Evolutionary conservation across 2,888 invertebrate genomes (phyloP), one percentile per base, ranked within the genome.

Genomic region (Callimorpha dominula): DNA sequence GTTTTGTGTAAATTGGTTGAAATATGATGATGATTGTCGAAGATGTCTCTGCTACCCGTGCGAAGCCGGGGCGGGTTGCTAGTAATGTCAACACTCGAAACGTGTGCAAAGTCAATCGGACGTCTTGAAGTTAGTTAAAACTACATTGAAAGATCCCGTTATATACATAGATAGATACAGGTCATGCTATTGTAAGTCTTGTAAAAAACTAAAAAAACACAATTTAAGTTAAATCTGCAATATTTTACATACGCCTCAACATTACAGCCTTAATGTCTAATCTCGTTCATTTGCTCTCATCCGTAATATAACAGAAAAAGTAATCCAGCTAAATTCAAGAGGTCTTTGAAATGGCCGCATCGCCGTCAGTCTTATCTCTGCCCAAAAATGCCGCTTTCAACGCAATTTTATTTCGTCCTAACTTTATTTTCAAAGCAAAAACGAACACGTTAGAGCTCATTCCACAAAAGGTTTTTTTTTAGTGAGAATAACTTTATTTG

Each of bases 361-460:
- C 46, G 68, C 54, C 50, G 49, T 68, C 63, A 50, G 65, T 73
- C 66, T 83, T 81, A 77, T 79, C 75, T 68, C 60, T 71, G 65
- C 70, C 72, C 76, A 72, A 78, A 81, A 74, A 78, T 78, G 72
- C 78, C 79, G 78, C 78, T 75, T 77, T 74, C 70, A 65, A 73
- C 69, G 75, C 73, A 78, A 81, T 85, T 85, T 87, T 81, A 83
- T 85, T 86, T 84, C 77, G 78, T 76, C 70, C 75, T 64, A 79
- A 86, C 79, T 82, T 85, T 76, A 70, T 77, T 81, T 73, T 50
- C 60, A 40, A 73, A 74, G 67, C 62, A 70, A 69, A 65, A 75
- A 76, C 11, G 73, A 70, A 46, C 46, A 50, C 67, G 64, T 71
- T 73, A 69, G 49, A 64, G 46, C 68, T 54, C 65, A 43, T 46